A percentile compares a stretch with the other conserved stretches of the same genome.
Evolutionary conservation across 2,797 vertebrate species (phyloP).

Genomic region (Sitta carolinensis): DNA sequence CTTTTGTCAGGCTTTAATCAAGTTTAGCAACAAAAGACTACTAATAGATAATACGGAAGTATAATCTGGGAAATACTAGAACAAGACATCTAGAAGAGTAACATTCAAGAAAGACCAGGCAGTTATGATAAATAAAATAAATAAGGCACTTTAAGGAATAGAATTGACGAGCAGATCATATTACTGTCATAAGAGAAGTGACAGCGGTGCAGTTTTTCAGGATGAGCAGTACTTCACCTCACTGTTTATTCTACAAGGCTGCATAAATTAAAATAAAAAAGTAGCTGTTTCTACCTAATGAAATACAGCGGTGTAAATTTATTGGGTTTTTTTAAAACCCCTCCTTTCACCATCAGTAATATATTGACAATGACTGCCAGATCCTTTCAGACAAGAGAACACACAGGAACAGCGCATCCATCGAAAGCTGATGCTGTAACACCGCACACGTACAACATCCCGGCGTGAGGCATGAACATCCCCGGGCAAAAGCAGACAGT

Average conservation of each 20-base stretch:
- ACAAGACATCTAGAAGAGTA: not conserved
- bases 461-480: not conserved
- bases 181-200: not conserved
- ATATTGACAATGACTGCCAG: not conserved
- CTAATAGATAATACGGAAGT: not conserved
- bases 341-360: not conserved
- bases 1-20: not conserved
- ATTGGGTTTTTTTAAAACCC: not conserved
- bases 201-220: not conserved
- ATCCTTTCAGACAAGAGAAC: not conserved
- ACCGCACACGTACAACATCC: rapidly evolving
- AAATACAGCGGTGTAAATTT: not conserved
- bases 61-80: not conserved
- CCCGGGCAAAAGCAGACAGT: not conserved
- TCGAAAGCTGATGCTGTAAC: not conserved
- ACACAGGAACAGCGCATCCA: not conserved
- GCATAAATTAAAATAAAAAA: rapidly evolving
- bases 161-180: not conserved
- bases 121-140: not conserved
- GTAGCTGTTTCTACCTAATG: not conserved
- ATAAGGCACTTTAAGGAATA: not conserved
- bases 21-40: not conserved
- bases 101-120: not conserved
- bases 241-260: not conserved
- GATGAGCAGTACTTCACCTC: not conserved